These are phyloP conservation scores for Ichneumoninae sp. DNA, from an alignment of 2,888 invertebrate species.

Conservation along the genomic window DNA sequence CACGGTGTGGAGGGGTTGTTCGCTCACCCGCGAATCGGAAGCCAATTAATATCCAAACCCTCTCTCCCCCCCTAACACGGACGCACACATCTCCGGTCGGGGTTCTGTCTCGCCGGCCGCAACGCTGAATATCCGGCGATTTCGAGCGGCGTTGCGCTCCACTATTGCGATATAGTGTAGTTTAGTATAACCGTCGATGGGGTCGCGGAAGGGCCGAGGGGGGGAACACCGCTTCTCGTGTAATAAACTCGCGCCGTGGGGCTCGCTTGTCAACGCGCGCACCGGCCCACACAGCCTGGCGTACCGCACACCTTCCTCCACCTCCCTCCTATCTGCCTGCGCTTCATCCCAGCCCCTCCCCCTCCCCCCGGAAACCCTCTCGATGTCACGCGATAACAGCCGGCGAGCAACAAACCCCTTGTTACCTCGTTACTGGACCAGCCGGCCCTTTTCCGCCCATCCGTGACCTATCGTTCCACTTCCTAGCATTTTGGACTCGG, in stretches of 20 bases:
- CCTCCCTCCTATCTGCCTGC: not conserved
- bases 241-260: conserved; percentile 81
- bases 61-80: not conserved
- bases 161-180: conserved; percentile 45
- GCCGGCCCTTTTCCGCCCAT: conserved; percentile 47
- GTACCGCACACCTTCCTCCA: not conserved
- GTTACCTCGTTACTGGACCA: conserved; percentile 75
- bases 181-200: conserved; percentile 15
- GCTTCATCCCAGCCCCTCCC: not conserved
- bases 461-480: not conserved
- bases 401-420: conserved; percentile 71
- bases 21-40: conserved; percentile 77
- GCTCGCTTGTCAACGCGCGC: conserved; percentile 79
- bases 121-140: conserved; percentile 69
- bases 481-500: conserved; percentile 19
- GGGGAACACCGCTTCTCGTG: conserved; percentile 63
- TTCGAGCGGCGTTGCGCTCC: conserved; percentile 54
- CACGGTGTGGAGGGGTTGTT: conserved; percentile 64
- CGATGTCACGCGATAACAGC: conserved; percentile 76
- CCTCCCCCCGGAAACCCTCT: conserved; percentile 7
- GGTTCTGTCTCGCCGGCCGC: conserved; percentile 48
- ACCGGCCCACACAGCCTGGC: conserved; percentile 46
- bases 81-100: conserved; percentile 20
- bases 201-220: conserved; percentile 44
- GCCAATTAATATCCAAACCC: conserved; percentile 80